These are phyloP conservation scores for Sander vitreus DNA, from an alignment of 2,113 vertebrate species.

Conservation along the genomic window DNA sequence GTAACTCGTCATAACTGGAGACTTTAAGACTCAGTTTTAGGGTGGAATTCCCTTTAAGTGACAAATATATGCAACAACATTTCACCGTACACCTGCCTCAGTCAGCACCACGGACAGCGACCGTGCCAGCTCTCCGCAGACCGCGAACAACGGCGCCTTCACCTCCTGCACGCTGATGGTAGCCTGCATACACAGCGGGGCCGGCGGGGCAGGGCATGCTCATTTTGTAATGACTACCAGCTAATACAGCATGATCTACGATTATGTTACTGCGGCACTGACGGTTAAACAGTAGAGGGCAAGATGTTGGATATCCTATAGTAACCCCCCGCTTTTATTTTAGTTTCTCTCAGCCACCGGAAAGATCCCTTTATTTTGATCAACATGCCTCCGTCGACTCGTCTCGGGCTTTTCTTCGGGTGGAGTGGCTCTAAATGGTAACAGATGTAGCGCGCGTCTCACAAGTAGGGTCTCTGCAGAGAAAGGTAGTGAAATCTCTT, in stretches of 20 bases:
- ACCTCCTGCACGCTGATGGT: neutral
- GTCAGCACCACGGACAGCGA: slow-evolving; percentile 58
- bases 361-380: slow-evolving; percentile 11
- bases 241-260: slow-evolving; percentile 28
- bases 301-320: neutral
- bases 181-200: neutral
- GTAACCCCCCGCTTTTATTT: neutral
- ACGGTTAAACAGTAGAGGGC: neutral
- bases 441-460: slow-evolving; percentile 4
- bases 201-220: slow-evolving; percentile 15
- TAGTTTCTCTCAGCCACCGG: neutral
- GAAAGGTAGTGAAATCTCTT: slow-evolving; percentile 10
- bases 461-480: slow-evolving; percentile 42
- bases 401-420: neutral
- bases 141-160: neutral
- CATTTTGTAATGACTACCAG: slow-evolving; percentile 9
- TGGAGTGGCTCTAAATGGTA: neutral
- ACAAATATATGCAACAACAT: slow-evolving; percentile 42
- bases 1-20: neutral
- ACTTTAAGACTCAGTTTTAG: neutral
- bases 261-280: slow-evolving; percentile 69
- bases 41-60: slow-evolving; percentile 62
- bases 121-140: neutral
- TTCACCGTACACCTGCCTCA: slow-evolving; percentile 55
- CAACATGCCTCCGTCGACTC: slow-evolving; percentile 32